Evolutionary conservation across 2,797 vertebrate genomes (phyloP), one percentile per base, ranked within the genome.

Genomic region (Morus bassanus): DNA sequence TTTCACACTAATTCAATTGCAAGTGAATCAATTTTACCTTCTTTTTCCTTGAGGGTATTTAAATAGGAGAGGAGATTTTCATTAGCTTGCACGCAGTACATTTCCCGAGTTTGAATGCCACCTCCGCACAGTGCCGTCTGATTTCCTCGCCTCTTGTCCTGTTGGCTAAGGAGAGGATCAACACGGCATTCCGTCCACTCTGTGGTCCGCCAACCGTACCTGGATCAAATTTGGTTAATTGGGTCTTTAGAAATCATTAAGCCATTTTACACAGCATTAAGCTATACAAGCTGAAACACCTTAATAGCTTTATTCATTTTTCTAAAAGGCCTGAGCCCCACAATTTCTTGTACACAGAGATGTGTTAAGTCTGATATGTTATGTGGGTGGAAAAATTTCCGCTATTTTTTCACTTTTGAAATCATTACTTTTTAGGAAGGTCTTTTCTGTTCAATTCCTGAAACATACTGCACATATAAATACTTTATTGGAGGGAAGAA

Each of bases 181-280:
- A 99, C 98, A 2, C 99, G 98, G 84, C 99, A 99, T 81, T 99
- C 99, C 1, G 98, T 99, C 99, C 99, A 99, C 95, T 99, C 99
- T 0, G 99, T 99, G 68, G 98, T 98, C 86, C 98, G 98, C 99
- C 99, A 99, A 46, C 98, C 98, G 37, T 99, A 99, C 81, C 99
- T 99, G 72, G 22, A 64, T 21, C 64, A 88, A 85, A 95, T 67
- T 48, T 25, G 46, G 48, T 28, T 61, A 46, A 33, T 7, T 39
- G 6, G 6, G 12, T 60, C 21, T 78, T 86, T 18, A 61, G 65
- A 70, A 81, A 72, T 53, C 45, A 63, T 4, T 5, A 75, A 83
- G 19, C 9, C 45, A 43, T 56, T 77, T 63, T 24, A 70, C 51
- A 43, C n/a, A 65, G 48, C 8, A 78, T 70, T 39, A 54, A 68